Percentiles rank a stretch among this genome's conserved stretches.
These are phyloP conservation scores for Uloborus plumipes DNA, from an alignment of 2,888 invertebrate species.

Conservation along the genomic window DNA sequence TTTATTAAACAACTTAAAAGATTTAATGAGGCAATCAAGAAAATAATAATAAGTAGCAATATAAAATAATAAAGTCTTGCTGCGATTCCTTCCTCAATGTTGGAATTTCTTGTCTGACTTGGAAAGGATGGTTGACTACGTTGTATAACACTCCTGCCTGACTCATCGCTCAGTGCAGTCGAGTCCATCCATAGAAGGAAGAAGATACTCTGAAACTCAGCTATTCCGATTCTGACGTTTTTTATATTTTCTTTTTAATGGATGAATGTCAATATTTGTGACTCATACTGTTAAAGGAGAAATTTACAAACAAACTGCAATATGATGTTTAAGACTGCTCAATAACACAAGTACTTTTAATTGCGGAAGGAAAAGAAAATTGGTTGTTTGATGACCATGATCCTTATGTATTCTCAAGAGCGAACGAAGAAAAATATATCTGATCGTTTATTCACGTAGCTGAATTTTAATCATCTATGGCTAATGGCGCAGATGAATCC, in stretches of 20 bases:
- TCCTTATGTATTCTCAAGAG: slow-evolving; percentile 60
- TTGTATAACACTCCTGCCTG: no score
- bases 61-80: no score
- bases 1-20: no score
- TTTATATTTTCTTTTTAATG: slow-evolving; percentile 42
- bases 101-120: no score
- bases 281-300: slow-evolving; percentile 35
- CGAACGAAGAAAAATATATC: slow-evolving; percentile 53
- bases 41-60: no score
- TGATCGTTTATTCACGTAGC: slow-evolving; percentile 52
- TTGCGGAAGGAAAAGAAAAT: neutral
- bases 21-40: no score
- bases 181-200: slow-evolving; percentile 5
- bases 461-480: slow-evolving; percentile 63
- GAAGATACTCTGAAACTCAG: slow-evolving; percentile 8
- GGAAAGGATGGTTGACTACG: no score
- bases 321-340: slow-evolving; percentile 33
- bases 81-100: no score
- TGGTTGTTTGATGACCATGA: neutral
- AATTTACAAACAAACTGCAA: slow-evolving; percentile 2
- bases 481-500: slow-evolving; percentile 61
- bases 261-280: slow-evolving; percentile 58
- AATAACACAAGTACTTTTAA: neutral
- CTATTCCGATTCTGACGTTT: neutral
- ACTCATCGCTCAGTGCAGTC: no score